Percentiles rank a stretch among this genome's conserved stretches.
These are phyloP conservation scores for Chloroclysta siterata DNA, from an alignment of 2,888 invertebrate species.

Conservation along the genomic window DNA sequence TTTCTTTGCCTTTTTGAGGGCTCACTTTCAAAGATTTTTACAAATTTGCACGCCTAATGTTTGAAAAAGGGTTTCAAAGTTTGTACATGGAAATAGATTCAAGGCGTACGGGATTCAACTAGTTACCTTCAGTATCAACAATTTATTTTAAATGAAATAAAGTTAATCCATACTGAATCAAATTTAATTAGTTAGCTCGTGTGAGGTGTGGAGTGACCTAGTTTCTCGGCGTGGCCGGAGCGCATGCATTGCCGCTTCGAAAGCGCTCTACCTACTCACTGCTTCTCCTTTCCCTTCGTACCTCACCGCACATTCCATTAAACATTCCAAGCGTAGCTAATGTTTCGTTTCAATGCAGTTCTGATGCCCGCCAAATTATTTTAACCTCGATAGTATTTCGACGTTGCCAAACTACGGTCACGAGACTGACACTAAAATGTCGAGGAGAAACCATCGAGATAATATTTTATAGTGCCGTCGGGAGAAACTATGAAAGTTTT, in stretches of 20 bases:
- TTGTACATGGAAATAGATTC: too few relatives aligned
- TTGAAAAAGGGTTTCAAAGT: too few relatives aligned
- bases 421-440: constrained; percentile 22
- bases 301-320: constrained; percentile 27
- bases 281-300: constrained; percentile 39
- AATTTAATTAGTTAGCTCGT: constrained; percentile 1
- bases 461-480: not conserved
- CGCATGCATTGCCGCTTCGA: constrained; percentile 49
- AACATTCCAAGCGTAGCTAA: constrained; percentile 31
- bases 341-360: constrained; percentile 31
- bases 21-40: too few relatives aligned
- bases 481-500: too few relatives aligned
- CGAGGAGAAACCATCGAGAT: not conserved
- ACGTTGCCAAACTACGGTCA: constrained; percentile 33
- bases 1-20: too few relatives aligned
- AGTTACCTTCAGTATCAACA: too few relatives aligned
- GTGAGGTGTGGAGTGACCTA: constrained; percentile 7
- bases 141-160: constrained; percentile 3
- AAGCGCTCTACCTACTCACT: constrained; percentile 26
- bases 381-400: constrained; percentile 36
- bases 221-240: constrained; percentile 46
- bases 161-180: constrained; percentile 21
- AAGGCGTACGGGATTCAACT: too few relatives aligned
- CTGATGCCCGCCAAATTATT: constrained; percentile 38
- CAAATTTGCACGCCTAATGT: too few relatives aligned